Percentiles rank a stretch among this genome's conserved stretches.
Evolutionary conservation across 2,888 invertebrate genomes (phyloP).

Genomic region (Sinotaia quadrata): DNA sequence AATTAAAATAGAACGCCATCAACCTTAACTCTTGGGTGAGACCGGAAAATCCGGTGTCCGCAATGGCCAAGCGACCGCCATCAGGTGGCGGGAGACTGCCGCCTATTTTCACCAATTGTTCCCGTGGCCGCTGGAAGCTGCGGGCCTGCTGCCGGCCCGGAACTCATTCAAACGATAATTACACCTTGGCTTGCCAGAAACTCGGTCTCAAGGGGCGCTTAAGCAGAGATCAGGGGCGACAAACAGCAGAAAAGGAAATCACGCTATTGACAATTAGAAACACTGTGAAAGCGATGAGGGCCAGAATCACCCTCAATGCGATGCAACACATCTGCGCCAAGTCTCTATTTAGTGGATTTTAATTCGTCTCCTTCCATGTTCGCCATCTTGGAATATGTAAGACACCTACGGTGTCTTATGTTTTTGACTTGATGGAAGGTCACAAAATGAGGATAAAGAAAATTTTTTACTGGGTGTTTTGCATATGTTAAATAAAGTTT

Average conservation of each 20-base stretch:
- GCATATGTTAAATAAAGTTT: too few relatives aligned
- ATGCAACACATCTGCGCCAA: neutral
- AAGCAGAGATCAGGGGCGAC: slow-evolving; percentile 5
- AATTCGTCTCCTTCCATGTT: neutral
- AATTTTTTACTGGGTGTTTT: too few relatives aligned
- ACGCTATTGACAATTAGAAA: slow-evolving; percentile 7
- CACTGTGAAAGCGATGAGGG: neutral
- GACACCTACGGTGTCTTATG: too few relatives aligned
- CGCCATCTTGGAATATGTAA: too few relatives aligned
- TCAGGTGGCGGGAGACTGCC: slow-evolving; percentile 23
- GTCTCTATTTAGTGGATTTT: neutral
- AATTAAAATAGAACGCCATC: slow-evolving; percentile 35
- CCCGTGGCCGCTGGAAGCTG: slow-evolving; percentile 14
- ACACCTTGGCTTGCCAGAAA: slow-evolving; percentile 25
- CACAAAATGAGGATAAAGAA: too few relatives aligned
- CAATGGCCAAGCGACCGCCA: slow-evolving; percentile 17
- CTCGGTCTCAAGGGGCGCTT: slow-evolving; percentile 15
- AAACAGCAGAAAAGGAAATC: neutral
- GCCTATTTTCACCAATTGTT: slow-evolving; percentile 28
- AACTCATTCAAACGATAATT: slow-evolving; percentile 30
- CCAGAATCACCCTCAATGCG: neutral
- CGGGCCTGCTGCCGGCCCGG: slow-evolving; percentile 28
- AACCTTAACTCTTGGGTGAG: slow-evolving; percentile 19
- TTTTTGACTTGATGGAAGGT: too few relatives aligned
- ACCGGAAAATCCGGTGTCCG: slow-evolving; percentile 27